Percentiles rank a stretch among this genome's conserved stretches.
phyloP scores from a whole-genome alignment of 2,797 vertebrate species.

The Thaleichthys pacificus region DNA sequence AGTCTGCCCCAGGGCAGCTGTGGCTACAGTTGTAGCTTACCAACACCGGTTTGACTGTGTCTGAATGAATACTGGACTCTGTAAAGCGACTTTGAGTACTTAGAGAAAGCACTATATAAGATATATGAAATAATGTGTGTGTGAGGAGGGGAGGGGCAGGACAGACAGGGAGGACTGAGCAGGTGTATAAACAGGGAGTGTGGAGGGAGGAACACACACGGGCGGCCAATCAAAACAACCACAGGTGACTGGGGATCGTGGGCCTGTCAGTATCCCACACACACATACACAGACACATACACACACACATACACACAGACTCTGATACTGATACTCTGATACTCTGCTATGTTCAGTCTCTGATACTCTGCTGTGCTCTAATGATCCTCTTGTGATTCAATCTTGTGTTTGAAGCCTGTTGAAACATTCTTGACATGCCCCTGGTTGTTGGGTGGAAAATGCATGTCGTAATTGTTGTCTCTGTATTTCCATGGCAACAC shows the following conservation, averaged over 20 bases:
- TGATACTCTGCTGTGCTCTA: background rate
- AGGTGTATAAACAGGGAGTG: conserved; percentile 72
- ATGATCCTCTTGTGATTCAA: background rate
- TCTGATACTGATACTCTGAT: background rate
- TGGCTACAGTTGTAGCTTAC: too few relatives aligned
- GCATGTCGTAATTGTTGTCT: too few relatives aligned
- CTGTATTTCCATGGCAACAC: too few relatives aligned
- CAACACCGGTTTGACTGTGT: too few relatives aligned
- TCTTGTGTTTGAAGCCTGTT: too few relatives aligned
- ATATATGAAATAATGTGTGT: too few relatives aligned
- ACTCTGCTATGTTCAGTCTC: background rate
- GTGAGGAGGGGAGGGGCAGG: conserved; percentile 24
- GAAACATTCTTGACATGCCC: too few relatives aligned
- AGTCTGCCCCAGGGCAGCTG: too few relatives aligned
- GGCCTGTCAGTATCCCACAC: conserved; percentile 55
- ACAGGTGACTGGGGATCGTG: conserved; percentile 61
- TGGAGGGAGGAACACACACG: conserved; percentile 29
- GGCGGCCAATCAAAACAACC: conserved; percentile 61
- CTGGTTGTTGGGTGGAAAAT: too few relatives aligned
- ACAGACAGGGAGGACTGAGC: conserved; percentile 50
- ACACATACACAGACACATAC: conserved; percentile 50
- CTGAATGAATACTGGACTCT: too few relatives aligned
- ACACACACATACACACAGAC: conserved; percentile 39
- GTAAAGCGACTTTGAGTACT: too few relatives aligned
- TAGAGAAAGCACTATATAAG: too few relatives aligned